Evolutionary conservation across 2,113 vertebrate genomes (phyloP).

Genomic region (Neofelis nebulosa): DNA sequence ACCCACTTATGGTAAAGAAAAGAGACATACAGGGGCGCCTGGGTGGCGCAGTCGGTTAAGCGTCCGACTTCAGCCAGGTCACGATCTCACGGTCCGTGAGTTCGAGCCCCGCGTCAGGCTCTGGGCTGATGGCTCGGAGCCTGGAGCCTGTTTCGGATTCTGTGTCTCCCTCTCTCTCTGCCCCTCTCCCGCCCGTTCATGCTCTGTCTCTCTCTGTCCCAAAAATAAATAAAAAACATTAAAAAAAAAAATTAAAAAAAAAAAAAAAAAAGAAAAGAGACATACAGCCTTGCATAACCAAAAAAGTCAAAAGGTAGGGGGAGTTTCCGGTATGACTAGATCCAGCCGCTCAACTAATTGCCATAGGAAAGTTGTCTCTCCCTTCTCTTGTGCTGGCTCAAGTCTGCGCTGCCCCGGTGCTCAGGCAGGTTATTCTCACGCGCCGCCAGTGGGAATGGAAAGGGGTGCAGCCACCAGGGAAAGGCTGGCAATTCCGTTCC

Average conservation of each 20-base stretch:
- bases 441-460: not conserved
- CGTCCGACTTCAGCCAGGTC: too few species aligned
- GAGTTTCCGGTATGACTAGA: not conserved
- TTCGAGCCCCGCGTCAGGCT: too few species aligned
- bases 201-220: too few species aligned
- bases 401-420: not conserved
- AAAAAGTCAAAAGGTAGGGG: not conserved
- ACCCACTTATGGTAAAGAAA: not conserved
- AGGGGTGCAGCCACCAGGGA: not conserved
- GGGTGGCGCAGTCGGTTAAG: too few species aligned
- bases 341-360: not conserved
- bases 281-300: not conserved
- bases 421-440: not conserved
- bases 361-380: not conserved
- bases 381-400: not conserved
- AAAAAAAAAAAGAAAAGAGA: conserved; percentile 11
- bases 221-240: too few species aligned
- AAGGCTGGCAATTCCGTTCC: not conserved
- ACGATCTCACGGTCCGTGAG: too few species aligned
- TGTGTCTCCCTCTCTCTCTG: too few species aligned
- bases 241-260: too few species aligned
- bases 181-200: too few species aligned
- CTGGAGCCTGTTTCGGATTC: too few species aligned
- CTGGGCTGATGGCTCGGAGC: too few species aligned
- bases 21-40: not conserved